These are phyloP conservation scores for Neodiprion lecontei DNA, from an alignment of 1,140 invertebrate species.

Conservation along the genomic window DNA sequence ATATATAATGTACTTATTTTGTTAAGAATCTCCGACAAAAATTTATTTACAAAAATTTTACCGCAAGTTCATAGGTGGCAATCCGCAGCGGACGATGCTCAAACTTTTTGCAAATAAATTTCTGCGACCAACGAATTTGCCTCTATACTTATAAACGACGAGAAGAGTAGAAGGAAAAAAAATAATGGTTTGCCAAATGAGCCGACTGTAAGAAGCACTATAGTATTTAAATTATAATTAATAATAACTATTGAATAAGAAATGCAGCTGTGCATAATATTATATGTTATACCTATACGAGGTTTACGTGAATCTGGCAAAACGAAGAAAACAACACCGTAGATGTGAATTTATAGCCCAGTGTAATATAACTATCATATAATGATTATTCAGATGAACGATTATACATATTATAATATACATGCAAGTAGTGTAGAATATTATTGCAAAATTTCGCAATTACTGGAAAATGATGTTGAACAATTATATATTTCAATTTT, in stretches of 20 bases:
- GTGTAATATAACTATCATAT: too few species aligned
- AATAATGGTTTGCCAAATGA: slow-evolving; percentile 38
- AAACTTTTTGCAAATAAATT: slow-evolving; percentile 41
- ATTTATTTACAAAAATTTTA: slow-evolving; percentile 13
- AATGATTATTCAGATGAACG: too few species aligned
- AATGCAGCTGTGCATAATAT: background rate
- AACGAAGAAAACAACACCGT: too few species aligned
- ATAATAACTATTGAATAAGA: background rate
- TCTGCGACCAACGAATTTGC: slow-evolving; percentile 44
- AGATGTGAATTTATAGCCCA: too few species aligned
- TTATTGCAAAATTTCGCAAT: too few species aligned
- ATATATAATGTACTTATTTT: slow-evolving; percentile 31
- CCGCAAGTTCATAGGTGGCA: slow-evolving; percentile 21
- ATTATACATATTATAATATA: too few species aligned
- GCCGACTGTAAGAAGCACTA: slow-evolving; percentile 20
- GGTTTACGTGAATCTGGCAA: too few species aligned
- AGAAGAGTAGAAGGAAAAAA: slow-evolving; percentile 1
- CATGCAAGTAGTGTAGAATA: too few species aligned
- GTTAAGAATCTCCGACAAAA: slow-evolving; percentile 32
- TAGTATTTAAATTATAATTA: slow-evolving; percentile 28
- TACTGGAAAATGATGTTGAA: too few species aligned
- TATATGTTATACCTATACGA: background rate
- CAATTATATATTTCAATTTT: too few species aligned
- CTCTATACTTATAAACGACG: slow-evolving; percentile 27
- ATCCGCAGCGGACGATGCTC: slow-evolving; percentile 23